Base-by-base conservation (phyloP, 2,888 invertebrate genomes). In the Halictus ligatus region DNA sequence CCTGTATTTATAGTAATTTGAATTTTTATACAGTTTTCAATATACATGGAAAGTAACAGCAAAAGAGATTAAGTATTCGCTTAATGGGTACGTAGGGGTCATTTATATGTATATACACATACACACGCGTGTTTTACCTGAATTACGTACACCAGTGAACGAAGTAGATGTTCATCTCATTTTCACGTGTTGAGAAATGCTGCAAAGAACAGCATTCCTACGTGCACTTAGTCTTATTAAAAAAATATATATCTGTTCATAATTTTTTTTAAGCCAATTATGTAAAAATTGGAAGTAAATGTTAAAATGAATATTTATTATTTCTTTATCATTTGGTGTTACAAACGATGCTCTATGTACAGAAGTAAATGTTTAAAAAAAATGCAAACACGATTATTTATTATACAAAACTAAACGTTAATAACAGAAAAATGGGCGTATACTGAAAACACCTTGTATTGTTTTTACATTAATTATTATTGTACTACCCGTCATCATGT, bases 1-100 rank as follows among this genome's bases (percentile, higher is more conserved):
- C 69, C 60, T 83, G 87, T 84, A 87, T 87, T 87, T 88, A 81
- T 75, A 80, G 80, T 48, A 78, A 86, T n/a, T 69, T 85, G 21
- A 60, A 54, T 72, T 69, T 84, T 84, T 73, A 29, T 82, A 80
- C 78, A 86, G 8, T 74, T 54, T 80, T 72, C 18, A 80, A 83
- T 87, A 54, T 80, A 87, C 80, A 78, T 79, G n/a, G 25, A 46
- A 76, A 29, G 69, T 74, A 83, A 83, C 48, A 48, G 35, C 29
- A 58, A 67, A 25, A 50, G 54, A 73, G 46, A 25, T 35, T 75
- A 81, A 69, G 64, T 87, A 40, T 21, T 69, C 21, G 60, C 10
- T 15, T 75, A 87, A 76, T 60, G 69, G 29, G 54, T 69, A 80
- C 54, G 73, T 40, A 82, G 54, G 54, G 35, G 58, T n/a, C 80